phyloP scores from a whole-genome alignment of 2,113 vertebrate species.

The Ptyas mucosa region DNA sequence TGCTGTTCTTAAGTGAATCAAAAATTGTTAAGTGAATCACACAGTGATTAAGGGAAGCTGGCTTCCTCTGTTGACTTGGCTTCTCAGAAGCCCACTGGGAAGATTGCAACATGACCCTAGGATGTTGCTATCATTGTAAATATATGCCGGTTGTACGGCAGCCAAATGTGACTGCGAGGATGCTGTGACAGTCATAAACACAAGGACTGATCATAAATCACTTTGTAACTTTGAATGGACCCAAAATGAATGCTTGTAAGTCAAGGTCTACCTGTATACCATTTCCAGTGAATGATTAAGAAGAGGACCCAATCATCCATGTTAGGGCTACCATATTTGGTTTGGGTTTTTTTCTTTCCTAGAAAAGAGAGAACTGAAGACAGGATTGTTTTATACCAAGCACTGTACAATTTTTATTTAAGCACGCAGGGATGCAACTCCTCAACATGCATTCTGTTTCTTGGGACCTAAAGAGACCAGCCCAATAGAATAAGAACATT shows the following conservation, averaged over 20 bases:
- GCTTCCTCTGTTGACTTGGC: not conserved
- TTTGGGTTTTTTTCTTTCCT: no score
- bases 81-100: not conserved
- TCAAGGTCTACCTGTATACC: not conserved
- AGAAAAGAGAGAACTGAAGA: not conserved
- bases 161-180: not conserved
- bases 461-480: not conserved
- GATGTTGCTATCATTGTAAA: not conserved
- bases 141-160: not conserved
- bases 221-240: not conserved
- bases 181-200: not conserved
- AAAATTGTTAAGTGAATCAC: not conserved
- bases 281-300: not conserved
- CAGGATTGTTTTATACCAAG: not conserved
- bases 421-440: not conserved
- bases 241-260: not conserved
- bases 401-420: not conserved
- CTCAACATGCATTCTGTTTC: not conserved
- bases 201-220: not conserved
- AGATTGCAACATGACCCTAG: not conserved
- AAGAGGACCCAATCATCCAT: not conserved
- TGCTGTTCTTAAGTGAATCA: not conserved
- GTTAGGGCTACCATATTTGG: not conserved
- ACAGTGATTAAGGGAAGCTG: not conserved
- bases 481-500: not conserved